Conservation (phyloP, 2,888 invertebrate species). For the Cosmia trapezina region DNA sequence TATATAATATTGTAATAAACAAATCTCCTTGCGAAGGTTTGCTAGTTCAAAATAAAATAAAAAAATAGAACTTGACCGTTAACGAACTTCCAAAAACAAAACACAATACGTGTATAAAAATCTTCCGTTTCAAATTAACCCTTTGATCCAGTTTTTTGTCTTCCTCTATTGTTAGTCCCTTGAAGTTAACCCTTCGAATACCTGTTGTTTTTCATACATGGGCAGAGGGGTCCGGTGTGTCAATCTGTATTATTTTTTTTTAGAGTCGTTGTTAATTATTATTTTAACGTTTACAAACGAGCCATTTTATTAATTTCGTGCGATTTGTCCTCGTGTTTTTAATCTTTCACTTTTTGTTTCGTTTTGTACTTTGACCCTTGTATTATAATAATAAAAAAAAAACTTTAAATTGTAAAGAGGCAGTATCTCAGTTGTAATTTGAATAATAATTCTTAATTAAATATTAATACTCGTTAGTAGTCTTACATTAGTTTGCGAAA, state of each 20-base stretch:
- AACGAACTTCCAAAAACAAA: constrained; percentile 72
- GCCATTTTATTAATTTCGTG: constrained; percentile 56
- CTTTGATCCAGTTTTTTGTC: constrained; percentile 79
- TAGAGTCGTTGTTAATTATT: constrained; percentile 74
- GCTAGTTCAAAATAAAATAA: neutral
- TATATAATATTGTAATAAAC: too few relatives aligned
- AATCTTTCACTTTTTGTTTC: neutral
- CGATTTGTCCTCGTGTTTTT: constrained; percentile 28
- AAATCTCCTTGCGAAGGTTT: too few relatives aligned
- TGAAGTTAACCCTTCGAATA: constrained; percentile 85
- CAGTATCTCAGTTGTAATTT: neutral
- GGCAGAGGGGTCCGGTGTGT: constrained; percentile 80
- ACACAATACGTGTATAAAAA: constrained; percentile 72
- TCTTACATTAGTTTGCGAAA: neutral
- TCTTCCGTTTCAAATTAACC: constrained; percentile 80
- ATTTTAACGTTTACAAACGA: constrained; percentile 68
- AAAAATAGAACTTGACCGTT: constrained; percentile 74
- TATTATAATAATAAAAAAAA: neutral
- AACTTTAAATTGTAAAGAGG: neutral
- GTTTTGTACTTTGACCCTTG: neutral
- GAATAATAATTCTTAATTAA: neutral
- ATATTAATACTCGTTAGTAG: constrained; percentile 1
- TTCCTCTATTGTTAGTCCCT: constrained; percentile 76
- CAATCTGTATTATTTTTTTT: constrained; percentile 81
- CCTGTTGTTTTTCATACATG: constrained; percentile 81